Base-by-base conservation (phyloP, 2,888 invertebrate genomes). In the Didymodactylos carnosus region DNA sequence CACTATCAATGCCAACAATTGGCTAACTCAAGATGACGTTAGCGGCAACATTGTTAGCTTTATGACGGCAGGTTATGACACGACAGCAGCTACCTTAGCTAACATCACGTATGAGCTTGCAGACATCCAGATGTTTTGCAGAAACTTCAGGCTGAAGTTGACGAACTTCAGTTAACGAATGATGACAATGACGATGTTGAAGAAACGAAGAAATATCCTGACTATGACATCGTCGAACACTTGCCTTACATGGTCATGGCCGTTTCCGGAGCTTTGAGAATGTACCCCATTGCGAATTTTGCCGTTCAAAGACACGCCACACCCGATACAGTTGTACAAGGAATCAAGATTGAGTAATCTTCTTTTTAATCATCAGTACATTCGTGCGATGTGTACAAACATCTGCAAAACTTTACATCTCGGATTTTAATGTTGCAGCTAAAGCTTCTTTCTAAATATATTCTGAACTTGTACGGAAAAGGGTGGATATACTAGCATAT, bases 211-310 rank as follows among this genome's bases (percentile, higher is more conserved):
- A 39, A 41, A 29, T 27, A 23, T n/a, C 39, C 25, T n/a, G 43
- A n/a, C 46, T 71, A 27, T 41, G 46, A 39, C 71, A 75, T 27
- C 23, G 40, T 39, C 23, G 71, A 19, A 71, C 62, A 39, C 76
- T 40, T 81, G 25, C 75, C 73, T 11, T 80, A 79, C 74, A 71
- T 81, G 72, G 80, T 80, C 49, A 78, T 79, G 75, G 79, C 81
- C 10, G 72, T 81, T 14, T 78, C 77, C 51, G 81, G 81, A 75
- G 77, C 79, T 39, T 75, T 81, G 41, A 72, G 81, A 39, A 73
- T 81, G 27, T 80, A 77, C 73, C 81, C 81, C 41, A 41, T 41
- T 41, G 41, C 41, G 41, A 3, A 3, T 41, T 2, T 41, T 41
- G 41, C 7, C 5, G 16, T 41, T 41, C 41, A 41, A 41, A 41